Percentiles rank a stretch among this genome's conserved stretches.
These are phyloP conservation scores for Natator depressus DNA, from an alignment of 2,113 vertebrate genomes.

Conservation along the genomic window DNA sequence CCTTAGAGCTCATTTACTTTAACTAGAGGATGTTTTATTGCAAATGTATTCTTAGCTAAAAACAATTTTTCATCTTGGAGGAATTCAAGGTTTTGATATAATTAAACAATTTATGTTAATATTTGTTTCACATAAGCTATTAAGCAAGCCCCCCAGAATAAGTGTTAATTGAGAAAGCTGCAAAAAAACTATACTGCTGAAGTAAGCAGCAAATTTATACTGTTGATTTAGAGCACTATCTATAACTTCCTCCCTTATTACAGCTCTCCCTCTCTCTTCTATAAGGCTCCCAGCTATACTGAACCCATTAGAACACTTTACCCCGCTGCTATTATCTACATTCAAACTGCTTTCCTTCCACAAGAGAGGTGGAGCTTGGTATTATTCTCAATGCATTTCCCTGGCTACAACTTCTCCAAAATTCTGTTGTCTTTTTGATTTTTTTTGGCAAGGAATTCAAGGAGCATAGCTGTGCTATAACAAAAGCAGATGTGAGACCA, in stretches of 20 bases:
- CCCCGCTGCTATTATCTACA: constrained; percentile 34
- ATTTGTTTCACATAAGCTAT: constrained; percentile 81
- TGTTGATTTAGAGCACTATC: constrained; percentile 62
- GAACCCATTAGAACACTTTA: constrained; percentile 63
- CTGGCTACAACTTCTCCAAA: constrained; percentile 51
- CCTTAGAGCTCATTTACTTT: constrained; percentile 75
- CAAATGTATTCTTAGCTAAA: constrained; percentile 68
- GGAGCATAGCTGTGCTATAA: constrained; percentile 54
- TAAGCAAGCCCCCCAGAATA: constrained; percentile 74
- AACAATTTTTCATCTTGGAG: constrained; percentile 78
- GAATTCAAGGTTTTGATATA: constrained; percentile 76
- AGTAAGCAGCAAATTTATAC: constrained; percentile 55
- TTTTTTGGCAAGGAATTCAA: constrained; percentile 41
- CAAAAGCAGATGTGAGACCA: constrained; percentile 44
- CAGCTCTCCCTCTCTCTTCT: not conserved
- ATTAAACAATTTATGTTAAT: constrained; percentile 83
- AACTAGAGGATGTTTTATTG: constrained; percentile 76
- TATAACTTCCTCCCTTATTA: constrained; percentile 49
- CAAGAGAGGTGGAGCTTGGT: constrained; percentile 35
- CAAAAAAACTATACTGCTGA: constrained; percentile 66
- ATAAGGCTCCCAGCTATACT: constrained; percentile 61
- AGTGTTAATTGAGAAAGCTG: constrained; percentile 75
- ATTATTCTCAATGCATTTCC: not conserved
- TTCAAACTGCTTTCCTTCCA: constrained; percentile 16
- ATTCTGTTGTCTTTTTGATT: constrained; percentile 47